These are phyloP conservation scores for Hermodice carunculata DNA, from an alignment of 2,888 invertebrate species.

Conservation along the genomic window DNA sequence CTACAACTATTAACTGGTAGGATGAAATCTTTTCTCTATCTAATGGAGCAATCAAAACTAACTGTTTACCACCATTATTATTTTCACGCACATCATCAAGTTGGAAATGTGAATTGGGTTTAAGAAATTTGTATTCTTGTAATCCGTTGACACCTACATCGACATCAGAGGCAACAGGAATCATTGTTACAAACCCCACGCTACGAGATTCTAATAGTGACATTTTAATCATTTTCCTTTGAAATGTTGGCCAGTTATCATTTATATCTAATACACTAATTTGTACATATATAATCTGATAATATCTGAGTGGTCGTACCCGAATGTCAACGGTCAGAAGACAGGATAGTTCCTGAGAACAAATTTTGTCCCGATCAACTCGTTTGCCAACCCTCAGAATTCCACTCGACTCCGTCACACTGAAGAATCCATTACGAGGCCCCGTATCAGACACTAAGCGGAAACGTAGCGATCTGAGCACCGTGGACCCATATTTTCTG, in stretches of 20 bases:
- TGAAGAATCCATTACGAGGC: too few relatives aligned
- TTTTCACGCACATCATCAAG: slow-evolving; percentile 10
- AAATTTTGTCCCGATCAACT: slow-evolving; percentile 13
- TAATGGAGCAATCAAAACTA: slow-evolving; percentile 10
- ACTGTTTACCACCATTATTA: slow-evolving; percentile 47
- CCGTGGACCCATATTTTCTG: too few relatives aligned
- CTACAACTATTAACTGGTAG: slow-evolving; percentile 8
- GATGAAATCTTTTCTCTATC: slow-evolving; percentile 20
- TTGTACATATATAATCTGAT: slow-evolving; percentile 19
- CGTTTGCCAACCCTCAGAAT: neutral
- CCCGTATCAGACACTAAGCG: too few relatives aligned
- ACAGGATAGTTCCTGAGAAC: neutral
- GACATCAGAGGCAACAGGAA: too few relatives aligned
- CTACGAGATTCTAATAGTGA: too few relatives aligned
- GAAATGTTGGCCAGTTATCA: slow-evolving; percentile 31
- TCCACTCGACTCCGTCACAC: slow-evolving; percentile 1
- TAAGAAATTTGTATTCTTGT: too few relatives aligned
- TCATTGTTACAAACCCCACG: too few relatives aligned
- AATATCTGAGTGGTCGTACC: slow-evolving; percentile 19
- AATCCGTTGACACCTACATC: too few relatives aligned
- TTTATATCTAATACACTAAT: slow-evolving; percentile 28
- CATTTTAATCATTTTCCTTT: too few relatives aligned
- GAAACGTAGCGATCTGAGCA: too few relatives aligned
- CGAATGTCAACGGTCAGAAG: neutral
- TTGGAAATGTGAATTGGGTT: slow-evolving; percentile 10